Evolutionary conservation across 1,140 invertebrate genomes (phyloP).

Genomic region (Periplaneta americana): DNA sequence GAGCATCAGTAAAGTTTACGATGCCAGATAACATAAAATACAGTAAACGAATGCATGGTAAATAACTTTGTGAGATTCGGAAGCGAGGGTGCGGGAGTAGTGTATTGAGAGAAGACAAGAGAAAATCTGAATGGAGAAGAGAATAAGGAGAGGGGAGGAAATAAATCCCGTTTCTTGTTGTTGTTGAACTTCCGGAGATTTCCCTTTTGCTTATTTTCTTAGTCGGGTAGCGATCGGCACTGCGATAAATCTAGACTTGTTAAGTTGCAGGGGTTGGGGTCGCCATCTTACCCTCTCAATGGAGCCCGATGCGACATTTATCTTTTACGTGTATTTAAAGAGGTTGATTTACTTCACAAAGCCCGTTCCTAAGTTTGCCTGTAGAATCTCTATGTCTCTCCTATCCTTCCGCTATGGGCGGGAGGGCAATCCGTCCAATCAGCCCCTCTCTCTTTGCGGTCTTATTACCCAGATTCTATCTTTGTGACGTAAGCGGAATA

Average conservation of each 20-base stretch:
- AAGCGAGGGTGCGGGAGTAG: neutral
- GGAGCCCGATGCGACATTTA: neutral
- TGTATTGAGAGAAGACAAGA: neutral
- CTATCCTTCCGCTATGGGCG: neutral
- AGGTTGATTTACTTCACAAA: neutral
- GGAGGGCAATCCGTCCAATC: neutral
- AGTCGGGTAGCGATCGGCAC: neutral
- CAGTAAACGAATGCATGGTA: neutral
- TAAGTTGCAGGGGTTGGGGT: neutral
- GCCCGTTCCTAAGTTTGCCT: neutral
- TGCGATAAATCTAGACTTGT: neutral
- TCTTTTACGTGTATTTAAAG: neutral
- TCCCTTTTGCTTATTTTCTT: neutral
- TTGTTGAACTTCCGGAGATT: neutral
- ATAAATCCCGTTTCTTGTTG: neutral
- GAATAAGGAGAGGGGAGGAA: neutral
- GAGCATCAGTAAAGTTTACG: neutral
- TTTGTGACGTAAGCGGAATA: too few species aligned
- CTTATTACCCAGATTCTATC: too few species aligned
- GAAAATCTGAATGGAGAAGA: neutral
- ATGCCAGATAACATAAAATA: neutral
- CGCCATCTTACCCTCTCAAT: neutral
- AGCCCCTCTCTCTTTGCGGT: too few species aligned
- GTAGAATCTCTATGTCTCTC: neutral
- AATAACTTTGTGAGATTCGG: neutral